Evolutionary conservation across 2,113 vertebrate species (phyloP).

Genomic region (Carlito syrichta): DNA sequence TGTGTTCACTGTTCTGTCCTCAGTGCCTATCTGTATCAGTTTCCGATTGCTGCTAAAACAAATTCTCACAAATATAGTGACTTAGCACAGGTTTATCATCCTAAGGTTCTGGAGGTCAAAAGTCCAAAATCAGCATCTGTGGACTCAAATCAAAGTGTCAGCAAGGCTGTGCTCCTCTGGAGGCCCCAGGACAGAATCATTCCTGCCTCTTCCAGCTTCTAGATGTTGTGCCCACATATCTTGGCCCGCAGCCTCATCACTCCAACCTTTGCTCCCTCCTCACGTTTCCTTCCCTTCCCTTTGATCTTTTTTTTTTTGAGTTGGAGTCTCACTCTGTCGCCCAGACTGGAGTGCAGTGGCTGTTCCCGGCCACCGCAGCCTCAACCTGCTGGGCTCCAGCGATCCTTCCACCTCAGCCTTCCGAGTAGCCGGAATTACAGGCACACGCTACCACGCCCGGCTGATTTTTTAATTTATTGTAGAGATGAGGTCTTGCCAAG

Average conservation of each 20-base stretch:
- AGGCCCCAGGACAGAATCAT: background rate
- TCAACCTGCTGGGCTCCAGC: too few species aligned
- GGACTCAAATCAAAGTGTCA: background rate
- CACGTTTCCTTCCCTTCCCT: background rate
- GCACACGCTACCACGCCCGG: too few species aligned
- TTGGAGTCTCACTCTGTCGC: too few species aligned
- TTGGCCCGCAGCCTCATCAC: background rate
- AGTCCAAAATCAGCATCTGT: background rate
- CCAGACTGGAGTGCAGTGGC: too few species aligned
- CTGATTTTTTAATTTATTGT: too few species aligned
- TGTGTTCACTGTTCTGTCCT: background rate
- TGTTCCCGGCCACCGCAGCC: too few species aligned
- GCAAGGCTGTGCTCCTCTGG: background rate
- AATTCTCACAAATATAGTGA: background rate
- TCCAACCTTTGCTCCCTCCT: background rate
- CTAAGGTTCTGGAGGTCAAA: background rate
- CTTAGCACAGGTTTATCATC: background rate
- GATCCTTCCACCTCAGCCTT: too few species aligned
- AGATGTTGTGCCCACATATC: background rate
- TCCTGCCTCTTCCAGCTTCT: background rate
- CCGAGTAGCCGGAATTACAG: too few species aligned
- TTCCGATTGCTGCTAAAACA: background rate
- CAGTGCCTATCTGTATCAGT: background rate
- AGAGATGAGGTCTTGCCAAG: too few species aligned
- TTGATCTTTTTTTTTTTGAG: too few species aligned